Conservation (phyloP, 2,888 invertebrate species). For the Pristionchus mayeri region DNA sequence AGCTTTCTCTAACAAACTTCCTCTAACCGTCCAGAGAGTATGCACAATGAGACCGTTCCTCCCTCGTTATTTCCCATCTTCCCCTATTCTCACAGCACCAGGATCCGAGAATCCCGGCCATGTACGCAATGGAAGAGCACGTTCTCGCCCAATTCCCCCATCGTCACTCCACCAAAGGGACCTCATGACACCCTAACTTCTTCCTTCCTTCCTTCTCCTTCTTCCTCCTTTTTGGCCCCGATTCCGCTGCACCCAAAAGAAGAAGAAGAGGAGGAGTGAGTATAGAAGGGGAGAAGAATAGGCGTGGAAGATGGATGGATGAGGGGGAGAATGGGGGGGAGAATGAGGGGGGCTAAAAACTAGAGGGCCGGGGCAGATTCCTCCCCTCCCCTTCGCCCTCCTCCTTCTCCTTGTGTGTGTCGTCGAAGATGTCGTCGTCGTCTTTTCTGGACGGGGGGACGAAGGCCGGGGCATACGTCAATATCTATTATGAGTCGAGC, state of each 20-base stretch:
- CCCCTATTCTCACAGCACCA: too few species aligned
- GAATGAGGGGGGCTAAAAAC: neutral
- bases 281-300: neutral
- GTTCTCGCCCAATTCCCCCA: neutral
- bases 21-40: too few species aligned
- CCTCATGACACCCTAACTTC: too few species aligned
- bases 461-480: neutral
- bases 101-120: too few species aligned
- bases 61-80: too few species aligned
- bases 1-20: too few species aligned
- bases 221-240: too few species aligned
- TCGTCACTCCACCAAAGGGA: too few species aligned
- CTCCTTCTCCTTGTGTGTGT: neutral
- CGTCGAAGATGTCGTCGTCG: neutral
- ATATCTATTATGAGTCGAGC: constrained; percentile 27
- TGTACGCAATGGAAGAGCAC: too few species aligned
- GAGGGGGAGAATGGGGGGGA: neutral
- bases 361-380: too few species aligned
- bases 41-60: too few species aligned
- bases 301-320: constrained; percentile 2
- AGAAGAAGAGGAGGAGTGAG: neutral
- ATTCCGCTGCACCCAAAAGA: neutral
- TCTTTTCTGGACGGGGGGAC: neutral
- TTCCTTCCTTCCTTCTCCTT: neutral
- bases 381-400: neutral